A percentile compares a stretch with the other conserved stretches of the same genome.
These are phyloP conservation scores for Lepidothrix coronata DNA, from an alignment of 2,113 vertebrate species.

Conservation along the genomic window DNA sequence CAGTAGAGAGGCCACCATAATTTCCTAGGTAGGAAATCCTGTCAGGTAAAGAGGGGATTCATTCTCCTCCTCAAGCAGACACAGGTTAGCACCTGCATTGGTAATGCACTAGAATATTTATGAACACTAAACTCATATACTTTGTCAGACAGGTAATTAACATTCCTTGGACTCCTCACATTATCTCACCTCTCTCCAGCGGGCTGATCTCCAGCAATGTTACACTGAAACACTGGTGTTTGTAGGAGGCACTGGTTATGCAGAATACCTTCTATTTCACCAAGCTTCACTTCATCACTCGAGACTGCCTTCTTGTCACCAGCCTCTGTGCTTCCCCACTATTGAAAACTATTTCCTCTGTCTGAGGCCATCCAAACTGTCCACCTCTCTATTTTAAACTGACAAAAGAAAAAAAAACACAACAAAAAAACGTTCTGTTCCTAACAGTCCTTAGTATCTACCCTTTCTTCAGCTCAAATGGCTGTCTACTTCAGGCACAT, in stretches of 20 bases:
- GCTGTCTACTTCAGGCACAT: background rate
- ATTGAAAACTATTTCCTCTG: background rate
- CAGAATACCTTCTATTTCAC: background rate
- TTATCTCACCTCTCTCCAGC: background rate
- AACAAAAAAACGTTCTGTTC: background rate
- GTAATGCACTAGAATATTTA: background rate
- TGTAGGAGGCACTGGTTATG: background rate
- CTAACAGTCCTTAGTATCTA: background rate
- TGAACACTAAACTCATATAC: background rate
- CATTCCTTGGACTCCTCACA: background rate
- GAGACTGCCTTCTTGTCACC: background rate
- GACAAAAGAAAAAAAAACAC: background rate
- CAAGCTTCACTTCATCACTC: background rate
- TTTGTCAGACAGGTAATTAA: background rate
- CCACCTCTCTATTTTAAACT: background rate
- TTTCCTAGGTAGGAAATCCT: background rate
- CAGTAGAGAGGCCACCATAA: background rate
- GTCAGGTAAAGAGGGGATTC: background rate
- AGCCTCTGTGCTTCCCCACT: background rate
- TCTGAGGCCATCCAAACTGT: background rate
- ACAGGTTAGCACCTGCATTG: background rate
- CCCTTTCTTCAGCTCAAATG: background rate
- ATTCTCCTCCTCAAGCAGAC: background rate
- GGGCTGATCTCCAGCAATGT: background rate
- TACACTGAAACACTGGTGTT: background rate